Base-by-base conservation (phyloP, 1,140 invertebrate genomes). In the Drosophila subpulchrella region DNA sequence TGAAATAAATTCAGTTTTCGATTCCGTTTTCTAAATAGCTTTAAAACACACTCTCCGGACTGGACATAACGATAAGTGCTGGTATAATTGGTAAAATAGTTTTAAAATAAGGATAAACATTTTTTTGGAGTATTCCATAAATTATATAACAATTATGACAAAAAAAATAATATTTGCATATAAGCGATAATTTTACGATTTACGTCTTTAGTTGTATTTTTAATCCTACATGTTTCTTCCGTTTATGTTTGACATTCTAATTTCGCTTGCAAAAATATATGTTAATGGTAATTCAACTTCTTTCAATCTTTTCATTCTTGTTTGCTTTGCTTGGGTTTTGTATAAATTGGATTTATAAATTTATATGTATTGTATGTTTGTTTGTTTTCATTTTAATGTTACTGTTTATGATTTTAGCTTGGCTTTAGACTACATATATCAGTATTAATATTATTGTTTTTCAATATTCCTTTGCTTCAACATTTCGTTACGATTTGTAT, bases 201-300 rank as follows among this genome's bases (percentile, higher is more conserved):
- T 78, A 78, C 65, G 62, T 81, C 78, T 85, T 85, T 84, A 78
- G 76, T 67, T 74, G 44, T 61, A 67, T 58, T 78, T 60, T 65
- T 73, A 78, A 59, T 68, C 59, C 74, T 68, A 78, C 55, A 60
- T 67, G 48, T 70, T 61, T 77, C 42, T 67, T 36, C 46, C 38
- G 39, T 68, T 54, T 61, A 88, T 86, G 83, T 86, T 86, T 56
- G 75, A 86, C 83, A 86, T 86, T 53, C 44, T 66, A 79, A 88
- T 79, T 88, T 88, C 75, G 79, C 70, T 82, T 88, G 63, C 66
- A 88, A 86, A 86, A 79, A 88, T 83, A 82, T 86, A 81, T 70
- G 41, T 82, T 51, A 66, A 62, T 71, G 62, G 62, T 68, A 82
- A 75, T 75, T 84, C 55, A 53, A 58, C 74, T 59, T 57, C 36